These are phyloP conservation scores for Rhysida immarginata DNA, from an alignment of 1,140 invertebrate species.

Conservation along the genomic window DNA sequence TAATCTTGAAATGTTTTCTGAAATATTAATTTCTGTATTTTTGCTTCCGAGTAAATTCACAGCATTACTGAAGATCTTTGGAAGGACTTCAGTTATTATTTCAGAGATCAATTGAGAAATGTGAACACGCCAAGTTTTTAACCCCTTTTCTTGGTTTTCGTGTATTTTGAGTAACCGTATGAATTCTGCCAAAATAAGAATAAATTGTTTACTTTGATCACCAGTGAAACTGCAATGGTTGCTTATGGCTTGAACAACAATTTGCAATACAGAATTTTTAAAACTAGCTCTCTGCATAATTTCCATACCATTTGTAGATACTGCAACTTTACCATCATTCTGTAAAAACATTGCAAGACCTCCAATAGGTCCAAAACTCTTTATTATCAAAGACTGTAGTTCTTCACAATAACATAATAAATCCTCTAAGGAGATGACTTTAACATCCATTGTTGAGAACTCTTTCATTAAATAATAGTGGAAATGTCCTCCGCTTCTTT, in stretches of 20 bases:
- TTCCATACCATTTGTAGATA: conserved; percentile 18
- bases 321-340: conserved; percentile 15
- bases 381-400: neutral
- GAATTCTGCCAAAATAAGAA: conserved; percentile 17
- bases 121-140: no score
- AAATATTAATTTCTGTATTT: no score
- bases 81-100: no score
- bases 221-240: conserved; percentile 8
- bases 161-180: no score
- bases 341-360: conserved; percentile 12
- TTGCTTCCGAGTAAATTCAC: no score
- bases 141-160: no score
- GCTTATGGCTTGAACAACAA: conserved; percentile 12
- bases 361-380: conserved; percentile 17
- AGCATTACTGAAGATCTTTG: no score
- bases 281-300: conserved; percentile 17
- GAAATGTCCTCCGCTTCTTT: no score
- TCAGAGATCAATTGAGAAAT: no score
- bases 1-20: no score
- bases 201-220: conserved; percentile 20
- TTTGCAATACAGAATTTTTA: conserved; percentile 16
- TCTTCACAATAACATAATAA: neutral
- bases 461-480: no score
- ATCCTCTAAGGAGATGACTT: neutral
- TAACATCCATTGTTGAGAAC: no score